Base-by-base conservation (phyloP, 2,797 vertebrate species). In the Argya squamiceps region DNA sequence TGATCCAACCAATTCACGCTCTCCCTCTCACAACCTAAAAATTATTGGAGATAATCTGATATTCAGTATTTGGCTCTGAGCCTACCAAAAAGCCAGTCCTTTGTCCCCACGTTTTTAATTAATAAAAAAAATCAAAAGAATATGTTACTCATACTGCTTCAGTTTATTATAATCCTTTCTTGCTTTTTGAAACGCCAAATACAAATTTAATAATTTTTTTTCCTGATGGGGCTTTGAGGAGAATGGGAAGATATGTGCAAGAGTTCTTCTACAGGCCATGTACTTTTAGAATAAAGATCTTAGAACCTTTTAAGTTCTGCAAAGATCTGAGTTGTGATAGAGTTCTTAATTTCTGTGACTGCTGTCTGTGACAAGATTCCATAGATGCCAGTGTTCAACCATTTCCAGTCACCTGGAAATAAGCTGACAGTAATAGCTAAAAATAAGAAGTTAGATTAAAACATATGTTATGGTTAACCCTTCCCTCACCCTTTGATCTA, bases 21-120 rank as follows among this genome's bases (percentile, higher is more conserved):
- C 37, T 74, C 32, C 30, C 29, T 76, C 49, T 97, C 62, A 14
- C 74, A 94, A 68, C 49, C 92, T 81, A 71, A 87, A 94, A 96
- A 87, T 91, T 96, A 89, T 83, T 96, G 67, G 74, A 93, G 92
- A 46, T 92, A 92, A 96, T 84, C 37, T 78, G 84, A 52, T 86
- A 60, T 69, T 90, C 93, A 83, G 10, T 77, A 62, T n/a, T 85
- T 88, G 71, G 29, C 44, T 63, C 65, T 53, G 60, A 89, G 46
- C 30, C 52, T 60, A 24, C 15, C 4, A 56, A 52, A 69, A 46
- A 77, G 29, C 70, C 62, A 64, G 12, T 52, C 19, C 34, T 92
- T 64, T 91, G 17, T 79, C 20, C 49, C 10, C 11, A n/a, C 26
- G 26, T 17, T 56, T 59, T 39, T 89, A 84, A 58, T 39, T 58